These are phyloP conservation scores for Troides aeacus DNA, from an alignment of 2,888 invertebrate species.

Conservation along the genomic window DNA sequence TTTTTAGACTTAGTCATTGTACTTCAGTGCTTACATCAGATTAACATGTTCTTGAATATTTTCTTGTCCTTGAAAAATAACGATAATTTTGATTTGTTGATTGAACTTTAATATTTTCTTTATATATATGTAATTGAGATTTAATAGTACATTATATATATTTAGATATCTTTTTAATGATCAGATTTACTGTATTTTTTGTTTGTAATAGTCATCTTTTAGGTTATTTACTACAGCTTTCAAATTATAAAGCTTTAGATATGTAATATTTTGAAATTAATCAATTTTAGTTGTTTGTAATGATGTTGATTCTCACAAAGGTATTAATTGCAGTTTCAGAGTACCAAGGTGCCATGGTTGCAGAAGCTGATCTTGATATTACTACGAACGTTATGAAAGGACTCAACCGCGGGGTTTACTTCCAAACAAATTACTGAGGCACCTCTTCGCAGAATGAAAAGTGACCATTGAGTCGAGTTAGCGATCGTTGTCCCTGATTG, in stretches of 20 bases:
- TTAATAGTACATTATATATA: no score
- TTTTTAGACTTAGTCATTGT: not conserved
- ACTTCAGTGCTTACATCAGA: not conserved
- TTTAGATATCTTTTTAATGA: no score
- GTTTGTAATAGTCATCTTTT: no score
- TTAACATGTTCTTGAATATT: not conserved
- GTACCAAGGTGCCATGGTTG: not conserved
- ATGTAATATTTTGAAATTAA: no score
- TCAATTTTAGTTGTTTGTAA: no score
- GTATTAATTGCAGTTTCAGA: not conserved
- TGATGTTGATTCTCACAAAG: no score
- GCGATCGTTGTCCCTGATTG: conserved; percentile 40
- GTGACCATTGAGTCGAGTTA: conserved; percentile 33
- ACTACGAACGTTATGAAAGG: conserved; percentile 25
- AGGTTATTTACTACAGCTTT: no score
- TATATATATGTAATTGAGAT: no score
- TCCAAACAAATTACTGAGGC: conserved; percentile 39
- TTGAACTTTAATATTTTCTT: no score
- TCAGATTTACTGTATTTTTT: no score
- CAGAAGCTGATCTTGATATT: not conserved
- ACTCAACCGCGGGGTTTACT: conserved; percentile 30
- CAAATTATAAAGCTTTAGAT: no score
- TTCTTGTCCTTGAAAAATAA: not conserved
- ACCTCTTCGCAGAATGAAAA: conserved; percentile 34
- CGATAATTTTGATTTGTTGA: not conserved